Evolutionary conservation across 2,113 vertebrate genomes (phyloP).

Genomic region (Saccopteryx bilineata): DNA sequence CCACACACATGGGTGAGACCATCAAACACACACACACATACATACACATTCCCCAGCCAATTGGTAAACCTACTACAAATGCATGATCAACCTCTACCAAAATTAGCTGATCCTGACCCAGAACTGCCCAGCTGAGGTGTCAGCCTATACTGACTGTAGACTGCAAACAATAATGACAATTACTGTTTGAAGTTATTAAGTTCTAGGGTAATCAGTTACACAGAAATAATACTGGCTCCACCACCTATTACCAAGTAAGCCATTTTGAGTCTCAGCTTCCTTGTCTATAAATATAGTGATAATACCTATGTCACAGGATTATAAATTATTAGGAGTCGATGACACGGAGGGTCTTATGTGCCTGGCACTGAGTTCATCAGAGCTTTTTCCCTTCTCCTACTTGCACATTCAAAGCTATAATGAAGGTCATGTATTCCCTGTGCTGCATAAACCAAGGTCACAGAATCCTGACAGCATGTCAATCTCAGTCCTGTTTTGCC

Average conservation of each 20-base stretch:
- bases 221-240: neutral
- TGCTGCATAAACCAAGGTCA: conserved; percentile 54
- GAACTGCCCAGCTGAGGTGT: neutral
- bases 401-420: neutral
- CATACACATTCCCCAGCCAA: neutral
- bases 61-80: neutral
- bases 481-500: conserved; percentile 25
- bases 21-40: neutral
- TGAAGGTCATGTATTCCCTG: conserved; percentile 27
- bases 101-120: neutral
- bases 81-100: neutral
- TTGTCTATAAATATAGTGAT: neutral
- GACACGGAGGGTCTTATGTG: neutral
- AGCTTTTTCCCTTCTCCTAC: neutral
- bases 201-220: neutral
- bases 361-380: neutral
- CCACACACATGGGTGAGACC: neutral
- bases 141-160: neutral
- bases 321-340: neutral
- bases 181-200: neutral
- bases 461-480: conserved; percentile 48
- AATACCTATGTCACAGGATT: neutral
- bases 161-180: neutral
- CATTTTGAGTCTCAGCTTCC: neutral
- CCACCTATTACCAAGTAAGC: neutral